phyloP scores from a whole-genome alignment of 2,888 invertebrate genomes.

The Boloria selene region DNA sequence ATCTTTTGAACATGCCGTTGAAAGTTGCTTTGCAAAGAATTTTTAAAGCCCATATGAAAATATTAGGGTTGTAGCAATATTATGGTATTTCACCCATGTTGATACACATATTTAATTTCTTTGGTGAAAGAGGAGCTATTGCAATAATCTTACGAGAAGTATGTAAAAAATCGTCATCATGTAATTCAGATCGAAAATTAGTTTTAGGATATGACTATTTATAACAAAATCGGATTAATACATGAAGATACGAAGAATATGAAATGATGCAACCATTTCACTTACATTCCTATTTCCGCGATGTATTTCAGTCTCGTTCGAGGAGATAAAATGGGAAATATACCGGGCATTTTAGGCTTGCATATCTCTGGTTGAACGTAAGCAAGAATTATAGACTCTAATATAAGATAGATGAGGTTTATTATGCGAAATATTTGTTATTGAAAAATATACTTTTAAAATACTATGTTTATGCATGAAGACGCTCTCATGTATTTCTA shows the following conservation, averaged over 20 bases:
- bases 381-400: background rate
- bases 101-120: too few relatives aligned
- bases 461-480: constrained; percentile 9
- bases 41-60: constrained; percentile 16
- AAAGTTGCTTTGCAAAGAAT: constrained; percentile 24
- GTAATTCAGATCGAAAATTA: background rate
- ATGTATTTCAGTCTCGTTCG: constrained; percentile 13
- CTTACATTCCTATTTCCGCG: constrained; percentile 14
- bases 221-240: constrained; percentile 10
- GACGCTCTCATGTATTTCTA: background rate
- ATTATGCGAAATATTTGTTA: background rate
- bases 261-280: constrained; percentile 11
- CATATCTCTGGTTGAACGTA: background rate
- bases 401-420: background rate
- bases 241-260: constrained; percentile 6
- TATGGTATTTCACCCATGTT: background rate
- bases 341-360: constrained; percentile 2
- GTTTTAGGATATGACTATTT: background rate
- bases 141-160: too few relatives aligned
- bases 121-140: too few relatives aligned
- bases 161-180: too few relatives aligned
- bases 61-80: background rate
- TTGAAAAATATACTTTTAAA: constrained; percentile 10
- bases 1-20: constrained; percentile 26
- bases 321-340: constrained; percentile 13